Evolutionary conservation across 1,140 invertebrate species (phyloP), one percentile per base, ranked within the genome.

Genomic region (Brachionus calyciflorus): DNA sequence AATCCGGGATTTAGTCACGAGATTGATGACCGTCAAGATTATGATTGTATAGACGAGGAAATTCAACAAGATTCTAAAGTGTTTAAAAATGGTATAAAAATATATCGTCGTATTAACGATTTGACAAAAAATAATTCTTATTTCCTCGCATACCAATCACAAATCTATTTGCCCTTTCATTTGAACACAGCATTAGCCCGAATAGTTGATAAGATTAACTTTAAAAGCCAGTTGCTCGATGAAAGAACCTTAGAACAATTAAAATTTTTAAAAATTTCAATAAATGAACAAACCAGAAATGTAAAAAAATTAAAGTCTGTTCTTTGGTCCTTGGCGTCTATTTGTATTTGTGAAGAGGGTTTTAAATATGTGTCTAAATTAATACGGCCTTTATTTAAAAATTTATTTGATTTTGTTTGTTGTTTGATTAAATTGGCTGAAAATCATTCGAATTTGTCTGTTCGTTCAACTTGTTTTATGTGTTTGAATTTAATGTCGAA

Each of bases 361-460:
- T 73, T 73, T 26, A 48, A 49, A 33, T 73, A 73, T 24, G 14
- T 73, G n/a, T 73, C 69, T 17, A 49, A 33, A 33, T 10, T 73
- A 30, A 55, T n/a, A 3, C 14, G 41, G 14, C 40, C 33, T 19
- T 28, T 73, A 51, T 73, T 73, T 12, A 55, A 49, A 5, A 73
- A 73, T 51, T 41, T 73, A 73, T 73, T 73, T 33, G 69, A 73
- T 9, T 55, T 73, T 33, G 24, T 17, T 3, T 28, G 69, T 24
- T 19, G 24, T 40, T 73, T 73, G 6, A 33, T 73, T 51, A 33
- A 49, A 51, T 6, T 73, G 19, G 10, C n/a, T 26, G 69, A 73
- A 46, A 7, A 33, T 30, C 69, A 73, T 41, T 10, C 69, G 21
- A 73, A 55, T 41, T 73, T 73, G 46, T 49, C 69, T 1, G 33